Conservation (phyloP, 2,797 vertebrate genomes). For the Anguilla megastoma region DNA sequence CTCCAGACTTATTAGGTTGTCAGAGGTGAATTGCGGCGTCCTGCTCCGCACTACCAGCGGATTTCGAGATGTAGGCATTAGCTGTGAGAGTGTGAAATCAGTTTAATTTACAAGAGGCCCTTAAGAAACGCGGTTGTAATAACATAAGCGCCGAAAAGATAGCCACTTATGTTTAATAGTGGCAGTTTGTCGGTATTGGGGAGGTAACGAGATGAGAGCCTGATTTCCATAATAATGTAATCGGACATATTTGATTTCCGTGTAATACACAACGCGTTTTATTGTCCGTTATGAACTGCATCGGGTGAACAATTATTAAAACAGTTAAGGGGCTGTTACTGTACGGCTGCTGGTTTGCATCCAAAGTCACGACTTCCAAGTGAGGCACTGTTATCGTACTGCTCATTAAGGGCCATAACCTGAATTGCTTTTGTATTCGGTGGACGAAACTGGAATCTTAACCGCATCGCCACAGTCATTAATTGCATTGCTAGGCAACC, state of each 20-base stretch:
- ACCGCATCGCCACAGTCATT: neutral
- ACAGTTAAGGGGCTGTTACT: neutral
- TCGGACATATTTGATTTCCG: slow-evolving; percentile 6
- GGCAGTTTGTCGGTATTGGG: slow-evolving; percentile 3
- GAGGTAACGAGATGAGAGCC: neutral
- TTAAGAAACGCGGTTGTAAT: neutral
- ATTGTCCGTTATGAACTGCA: neutral
- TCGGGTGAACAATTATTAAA: neutral
- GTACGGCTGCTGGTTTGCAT: neutral
- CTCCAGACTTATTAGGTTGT: slow-evolving; percentile 1
- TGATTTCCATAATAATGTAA: slow-evolving; percentile 20
- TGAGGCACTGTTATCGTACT: neutral
- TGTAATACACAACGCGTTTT: neutral
- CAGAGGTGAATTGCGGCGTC: neutral
- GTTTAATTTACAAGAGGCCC: neutral
- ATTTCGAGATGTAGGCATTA: slow-evolving; percentile 10
- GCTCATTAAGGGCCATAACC: neutral
- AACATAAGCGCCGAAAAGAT: neutral
- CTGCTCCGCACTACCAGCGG: neutral
- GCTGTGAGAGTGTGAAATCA: slow-evolving; percentile 9
- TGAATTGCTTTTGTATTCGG: neutral
- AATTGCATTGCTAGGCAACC: neutral
- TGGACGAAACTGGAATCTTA: neutral
- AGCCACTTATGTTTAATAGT: slow-evolving; percentile 13
- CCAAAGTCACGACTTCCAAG: neutral